phyloP scores from a whole-genome alignment of 2,113 vertebrate genomes.

The Nettapus auritus region DNA sequence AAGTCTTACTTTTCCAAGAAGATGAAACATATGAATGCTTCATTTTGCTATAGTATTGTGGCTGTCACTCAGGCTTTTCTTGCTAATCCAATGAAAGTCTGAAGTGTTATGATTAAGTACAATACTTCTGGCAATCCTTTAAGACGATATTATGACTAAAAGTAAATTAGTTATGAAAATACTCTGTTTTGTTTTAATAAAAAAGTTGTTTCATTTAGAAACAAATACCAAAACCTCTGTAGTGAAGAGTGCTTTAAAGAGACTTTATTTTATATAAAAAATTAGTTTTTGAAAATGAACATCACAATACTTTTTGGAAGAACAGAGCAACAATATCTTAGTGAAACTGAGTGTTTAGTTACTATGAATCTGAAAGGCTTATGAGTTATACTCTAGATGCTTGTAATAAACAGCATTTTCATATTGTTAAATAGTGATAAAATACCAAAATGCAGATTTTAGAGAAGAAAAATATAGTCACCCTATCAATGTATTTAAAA shows the following conservation, averaged over 20 bases:
- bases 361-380: not conserved
- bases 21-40: not conserved
- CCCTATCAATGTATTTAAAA: not conserved
- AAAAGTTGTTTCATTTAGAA: not conserved
- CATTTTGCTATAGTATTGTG: not conserved
- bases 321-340: not conserved
- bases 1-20: not conserved
- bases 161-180: constrained; percentile 27
- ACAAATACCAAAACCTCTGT: not conserved
- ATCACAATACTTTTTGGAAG: not conserved
- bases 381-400: not conserved
- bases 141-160: not conserved
- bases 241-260: constrained; percentile 13
- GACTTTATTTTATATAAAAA: constrained; percentile 1
- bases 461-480: not conserved
- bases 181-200: not conserved
- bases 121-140: constrained; percentile 27
- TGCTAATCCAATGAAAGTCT: constrained; percentile 54
- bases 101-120: constrained; percentile 24
- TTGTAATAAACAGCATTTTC: constrained; percentile 3
- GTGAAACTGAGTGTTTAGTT: not conserved
- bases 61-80: constrained; percentile 49
- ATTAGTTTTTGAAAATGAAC: not conserved
- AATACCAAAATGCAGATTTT: not conserved
- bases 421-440: not conserved